These are phyloP conservation scores for Stictonetta naevosa DNA, from an alignment of 2,113 vertebrate genomes.

Conservation along the genomic window DNA sequence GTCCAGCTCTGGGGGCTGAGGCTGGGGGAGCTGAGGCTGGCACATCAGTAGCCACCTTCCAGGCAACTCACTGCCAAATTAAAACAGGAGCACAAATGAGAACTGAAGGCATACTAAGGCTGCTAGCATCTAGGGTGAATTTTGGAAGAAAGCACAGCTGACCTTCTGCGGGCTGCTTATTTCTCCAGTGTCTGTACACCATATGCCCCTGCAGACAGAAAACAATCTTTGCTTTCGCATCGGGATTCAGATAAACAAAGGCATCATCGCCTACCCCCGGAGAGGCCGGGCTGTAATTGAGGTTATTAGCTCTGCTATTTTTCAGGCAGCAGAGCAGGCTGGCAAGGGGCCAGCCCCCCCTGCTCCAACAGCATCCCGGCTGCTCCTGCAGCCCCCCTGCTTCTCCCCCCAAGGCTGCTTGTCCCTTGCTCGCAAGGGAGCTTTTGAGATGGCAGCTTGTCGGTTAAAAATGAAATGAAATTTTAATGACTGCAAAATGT, in stretches of 20 bases:
- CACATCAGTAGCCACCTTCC: neutral
- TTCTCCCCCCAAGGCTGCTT: neutral
- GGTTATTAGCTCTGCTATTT: constrained; percentile 63
- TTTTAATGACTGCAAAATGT: constrained; percentile 82
- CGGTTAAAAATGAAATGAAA: constrained; percentile 79
- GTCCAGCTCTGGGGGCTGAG: neutral
- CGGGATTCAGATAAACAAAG: constrained; percentile 56
- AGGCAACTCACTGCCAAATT: neutral
- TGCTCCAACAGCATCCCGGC: neutral
- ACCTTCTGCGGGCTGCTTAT: neutral
- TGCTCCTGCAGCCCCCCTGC: neutral
- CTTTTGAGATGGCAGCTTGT: constrained; percentile 15
- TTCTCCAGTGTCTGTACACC: neutral
- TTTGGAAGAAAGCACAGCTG: neutral
- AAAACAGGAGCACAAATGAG: neutral
- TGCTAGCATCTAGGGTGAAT: neutral
- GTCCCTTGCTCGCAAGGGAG: constrained; percentile 47
- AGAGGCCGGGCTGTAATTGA: constrained; percentile 67
- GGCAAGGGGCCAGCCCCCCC: constrained; percentile 7
- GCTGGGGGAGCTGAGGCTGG: neutral
- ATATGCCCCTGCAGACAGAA: neutral
- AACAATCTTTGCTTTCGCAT: constrained; percentile 31
- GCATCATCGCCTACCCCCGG: neutral
- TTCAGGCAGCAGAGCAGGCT: neutral
- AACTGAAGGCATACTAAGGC: neutral